These are phyloP conservation scores for Volucella bombylans DNA, from an alignment of 2,888 invertebrate genomes.

Conservation along the genomic window DNA sequence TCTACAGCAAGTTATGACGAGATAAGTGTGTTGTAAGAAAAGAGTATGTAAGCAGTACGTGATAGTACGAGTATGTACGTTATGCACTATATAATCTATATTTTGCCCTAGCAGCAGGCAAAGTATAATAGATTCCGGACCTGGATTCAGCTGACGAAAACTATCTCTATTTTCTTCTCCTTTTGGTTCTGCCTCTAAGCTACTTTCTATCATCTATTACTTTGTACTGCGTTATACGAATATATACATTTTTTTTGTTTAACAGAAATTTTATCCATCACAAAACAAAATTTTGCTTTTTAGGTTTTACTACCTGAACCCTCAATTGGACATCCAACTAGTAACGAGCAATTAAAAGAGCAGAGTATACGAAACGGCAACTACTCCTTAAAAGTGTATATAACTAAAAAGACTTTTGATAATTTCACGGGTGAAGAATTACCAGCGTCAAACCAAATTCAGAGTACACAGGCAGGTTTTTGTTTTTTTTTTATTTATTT, in stretches of 20 bases:
- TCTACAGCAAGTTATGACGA: too few species aligned
- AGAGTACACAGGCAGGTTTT: constrained; percentile 72
- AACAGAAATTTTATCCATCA: constrained; percentile 65
- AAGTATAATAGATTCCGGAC: too few species aligned
- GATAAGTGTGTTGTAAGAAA: too few species aligned
- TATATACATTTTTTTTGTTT: constrained; percentile 32
- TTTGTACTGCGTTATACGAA: constrained; percentile 8
- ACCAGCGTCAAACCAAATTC: constrained; percentile 65
- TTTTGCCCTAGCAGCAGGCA: too few species aligned
- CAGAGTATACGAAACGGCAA: constrained; percentile 75
- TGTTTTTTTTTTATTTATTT: constrained; percentile 31
- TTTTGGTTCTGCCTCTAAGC: too few species aligned
- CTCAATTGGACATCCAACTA: constrained; percentile 76
- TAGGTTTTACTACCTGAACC: constrained; percentile 77
- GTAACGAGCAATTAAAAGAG: constrained; percentile 77
- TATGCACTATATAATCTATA: too few species aligned
- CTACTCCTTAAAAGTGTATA: constrained; percentile 75
- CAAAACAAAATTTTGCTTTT: constrained; percentile 69
- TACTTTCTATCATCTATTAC: constrained; percentile 3
- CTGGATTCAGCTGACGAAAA: too few species aligned
- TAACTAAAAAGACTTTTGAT: constrained; percentile 75
- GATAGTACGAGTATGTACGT: too few species aligned
- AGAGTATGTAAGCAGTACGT: too few species aligned
- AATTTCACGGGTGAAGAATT: constrained; percentile 65
- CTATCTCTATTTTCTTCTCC: too few species aligned